phyloP scores from a whole-genome alignment of 2,797 vertebrate genomes.

The Macropodus opercularis region DNA sequence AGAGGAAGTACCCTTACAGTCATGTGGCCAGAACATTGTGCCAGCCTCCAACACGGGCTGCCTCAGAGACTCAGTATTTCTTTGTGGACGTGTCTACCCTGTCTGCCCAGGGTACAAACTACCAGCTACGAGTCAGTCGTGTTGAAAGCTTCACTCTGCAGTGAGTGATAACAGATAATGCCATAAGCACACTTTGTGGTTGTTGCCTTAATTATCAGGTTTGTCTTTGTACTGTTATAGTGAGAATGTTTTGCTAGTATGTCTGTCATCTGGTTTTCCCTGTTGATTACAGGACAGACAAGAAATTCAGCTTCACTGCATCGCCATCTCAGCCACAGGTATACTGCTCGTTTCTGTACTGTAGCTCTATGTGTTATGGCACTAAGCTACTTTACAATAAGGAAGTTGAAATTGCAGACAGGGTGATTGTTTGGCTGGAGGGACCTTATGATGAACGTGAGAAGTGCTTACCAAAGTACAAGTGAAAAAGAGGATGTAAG shows the following conservation, averaged over 20 bases:
- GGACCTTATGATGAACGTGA: not conserved
- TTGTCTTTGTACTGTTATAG: not conserved
- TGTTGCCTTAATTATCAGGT: not conserved
- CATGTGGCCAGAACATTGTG: slow-evolving; percentile 94
- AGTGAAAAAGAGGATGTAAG: not conserved
- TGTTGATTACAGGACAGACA: slow-evolving; percentile 83
- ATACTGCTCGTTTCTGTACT: slow-evolving; percentile 19
- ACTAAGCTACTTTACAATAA: not conserved
- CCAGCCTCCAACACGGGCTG: slow-evolving; percentile 87
- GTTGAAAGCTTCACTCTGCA: slow-evolving; percentile 92
- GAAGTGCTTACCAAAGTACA: not conserved
- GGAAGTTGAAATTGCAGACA: not conserved
- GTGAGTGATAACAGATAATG: slow-evolving; percentile 76
- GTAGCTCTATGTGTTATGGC: not conserved
- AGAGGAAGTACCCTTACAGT: slow-evolving; percentile 94
- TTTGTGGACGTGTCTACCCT: slow-evolving; percentile 95
- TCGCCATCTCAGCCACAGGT: slow-evolving; percentile 98
- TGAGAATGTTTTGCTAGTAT: not conserved
- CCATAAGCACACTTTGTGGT: not conserved
- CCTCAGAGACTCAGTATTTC: slow-evolving; percentile 91
- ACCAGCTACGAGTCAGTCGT: slow-evolving; percentile 89
- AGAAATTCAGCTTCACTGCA: slow-evolving; percentile 91
- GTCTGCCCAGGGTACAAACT: slow-evolving; percentile 84
- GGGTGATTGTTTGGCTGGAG: not conserved
- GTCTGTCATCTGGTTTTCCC: slow-evolving; percentile 11